phyloP scores from a whole-genome alignment of 2,888 invertebrate species.

The Eulithis testata region DNA sequence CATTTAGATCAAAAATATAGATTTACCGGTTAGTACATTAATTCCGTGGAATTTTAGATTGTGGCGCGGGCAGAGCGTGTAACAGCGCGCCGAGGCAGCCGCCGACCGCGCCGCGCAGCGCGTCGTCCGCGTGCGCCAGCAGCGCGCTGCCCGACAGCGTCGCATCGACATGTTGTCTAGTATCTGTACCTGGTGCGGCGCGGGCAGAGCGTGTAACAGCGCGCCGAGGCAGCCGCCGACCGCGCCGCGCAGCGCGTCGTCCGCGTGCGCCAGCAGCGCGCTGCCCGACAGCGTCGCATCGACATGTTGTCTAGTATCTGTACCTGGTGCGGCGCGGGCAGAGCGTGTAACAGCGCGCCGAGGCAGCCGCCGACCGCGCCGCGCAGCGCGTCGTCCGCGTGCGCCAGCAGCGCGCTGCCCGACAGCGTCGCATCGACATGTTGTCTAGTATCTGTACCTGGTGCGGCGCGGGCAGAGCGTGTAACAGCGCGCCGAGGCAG shows the following conservation, averaged over 20 bases:
- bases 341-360: conserved; percentile 92
- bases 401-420: conserved; percentile 85
- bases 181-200: conserved; percentile 82
- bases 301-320: conserved; percentile 64
- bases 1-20: no score
- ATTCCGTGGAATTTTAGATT: conserved; percentile 62
- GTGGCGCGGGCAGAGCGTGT: conserved; percentile 89
- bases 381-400: conserved; percentile 92
- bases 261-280: conserved; percentile 88
- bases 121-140: conserved; percentile 91
- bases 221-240: conserved; percentile 97
- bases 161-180: conserved; percentile 80
- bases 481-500: conserved; percentile 93
- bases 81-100: conserved; percentile 95
- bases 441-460: conserved; percentile 41
- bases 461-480: conserved; percentile 90
- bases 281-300: conserved; percentile 87
- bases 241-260: conserved; percentile 92
- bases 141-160: conserved; percentile 86
- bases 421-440: conserved; percentile 88
- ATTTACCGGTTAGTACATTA: no score
- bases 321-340: conserved; percentile 87
- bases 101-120: conserved; percentile 91
- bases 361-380: conserved; percentile 94
- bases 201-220: conserved; percentile 89